Evolutionary conservation across 2,797 vertebrate species (phyloP).

Genomic region (Knipowitschia caucasica): DNA sequence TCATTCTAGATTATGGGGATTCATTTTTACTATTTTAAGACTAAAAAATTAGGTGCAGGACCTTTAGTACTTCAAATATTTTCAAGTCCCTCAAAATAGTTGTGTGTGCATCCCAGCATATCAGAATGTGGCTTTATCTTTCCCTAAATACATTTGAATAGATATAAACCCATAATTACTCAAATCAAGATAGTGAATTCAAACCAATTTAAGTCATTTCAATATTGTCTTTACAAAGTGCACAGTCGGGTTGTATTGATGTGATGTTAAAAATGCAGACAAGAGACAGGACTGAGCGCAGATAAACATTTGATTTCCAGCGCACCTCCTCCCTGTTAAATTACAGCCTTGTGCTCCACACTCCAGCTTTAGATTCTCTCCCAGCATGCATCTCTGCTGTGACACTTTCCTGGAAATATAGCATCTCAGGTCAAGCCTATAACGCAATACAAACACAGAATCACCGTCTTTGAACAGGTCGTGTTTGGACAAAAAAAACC

Average conservation of each 20-base stretch:
- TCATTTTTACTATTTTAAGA: too few species aligned
- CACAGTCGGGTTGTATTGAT: not conserved
- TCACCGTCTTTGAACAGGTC: conserved; percentile 17
- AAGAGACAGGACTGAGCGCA: conserved; percentile 6
- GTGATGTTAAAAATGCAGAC: not conserved
- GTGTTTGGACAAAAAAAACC: conserved; percentile 5
- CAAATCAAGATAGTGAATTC: not conserved
- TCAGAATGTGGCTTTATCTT: not conserved
- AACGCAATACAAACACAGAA: conserved; percentile 14
- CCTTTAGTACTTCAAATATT: too few species aligned
- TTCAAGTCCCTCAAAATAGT: too few species aligned
- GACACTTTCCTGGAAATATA: conserved; percentile 68
- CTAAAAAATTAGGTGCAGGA: too few species aligned
- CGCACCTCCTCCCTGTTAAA: conserved; percentile 50
- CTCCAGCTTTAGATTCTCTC: conserved; percentile 60
- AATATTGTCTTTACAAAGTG: not conserved
- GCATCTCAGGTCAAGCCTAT: conserved; percentile 21
- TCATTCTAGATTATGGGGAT: too few species aligned
- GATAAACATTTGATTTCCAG: conserved; percentile 32
- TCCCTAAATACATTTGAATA: too few species aligned
- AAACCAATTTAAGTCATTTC: not conserved
- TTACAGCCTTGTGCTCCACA: conserved; percentile 50
- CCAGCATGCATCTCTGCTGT: conserved; percentile 62
- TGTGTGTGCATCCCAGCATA: too few species aligned
- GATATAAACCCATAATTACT: not conserved